Evolutionary conservation across 2,888 invertebrate species (phyloP).

Genomic region (Gnatocerus cornutus): DNA sequence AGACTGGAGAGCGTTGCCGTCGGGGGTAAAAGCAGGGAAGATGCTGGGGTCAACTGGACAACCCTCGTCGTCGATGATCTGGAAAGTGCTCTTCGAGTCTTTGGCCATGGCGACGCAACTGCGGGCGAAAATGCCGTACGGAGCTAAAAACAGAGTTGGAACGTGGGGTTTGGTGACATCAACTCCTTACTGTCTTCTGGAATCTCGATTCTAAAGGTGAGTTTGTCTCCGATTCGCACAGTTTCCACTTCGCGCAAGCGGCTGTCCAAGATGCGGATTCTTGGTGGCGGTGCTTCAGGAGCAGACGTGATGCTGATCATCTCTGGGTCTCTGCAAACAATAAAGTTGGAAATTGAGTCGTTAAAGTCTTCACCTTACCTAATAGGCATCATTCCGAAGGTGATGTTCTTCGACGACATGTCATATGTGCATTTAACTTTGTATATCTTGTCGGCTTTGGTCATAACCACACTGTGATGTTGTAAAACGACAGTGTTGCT

Average conservation of each 20-base stretch:
- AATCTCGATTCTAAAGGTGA: conserved; percentile 96
- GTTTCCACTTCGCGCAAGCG: conserved; percentile 93
- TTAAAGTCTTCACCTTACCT: conserved; percentile 72
- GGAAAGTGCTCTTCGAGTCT: conserved; percentile 96
- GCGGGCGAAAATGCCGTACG: conserved; percentile 95
- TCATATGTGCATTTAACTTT: conserved; percentile 97
- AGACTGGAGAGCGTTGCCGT: conserved; percentile 92
- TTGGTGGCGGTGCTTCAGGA: conserved; percentile 94
- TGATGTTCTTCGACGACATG: conserved; percentile 96
- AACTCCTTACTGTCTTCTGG: conserved; percentile 91
- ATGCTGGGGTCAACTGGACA: conserved; percentile 95
- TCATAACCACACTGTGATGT: conserved; percentile 97
- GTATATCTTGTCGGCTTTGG: conserved; percentile 96
- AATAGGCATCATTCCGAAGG: conserved; percentile 98
- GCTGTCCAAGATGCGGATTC: conserved; percentile 92
- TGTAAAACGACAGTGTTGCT: conserved; percentile 95
- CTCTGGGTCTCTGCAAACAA: conserved; percentile 84
- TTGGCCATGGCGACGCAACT: conserved; percentile 98
- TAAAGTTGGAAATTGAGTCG: no score
- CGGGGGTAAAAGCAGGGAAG: conserved; percentile 93
- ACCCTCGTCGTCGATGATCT: conserved; percentile 96
- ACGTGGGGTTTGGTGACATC: not conserved
- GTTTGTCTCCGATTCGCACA: conserved; percentile 94
- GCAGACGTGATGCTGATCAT: conserved; percentile 97
- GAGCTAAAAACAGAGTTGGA: conserved; percentile 76